Base-by-base conservation (phyloP, 2,888 invertebrate genomes). In the Cheilosia urbana region DNA sequence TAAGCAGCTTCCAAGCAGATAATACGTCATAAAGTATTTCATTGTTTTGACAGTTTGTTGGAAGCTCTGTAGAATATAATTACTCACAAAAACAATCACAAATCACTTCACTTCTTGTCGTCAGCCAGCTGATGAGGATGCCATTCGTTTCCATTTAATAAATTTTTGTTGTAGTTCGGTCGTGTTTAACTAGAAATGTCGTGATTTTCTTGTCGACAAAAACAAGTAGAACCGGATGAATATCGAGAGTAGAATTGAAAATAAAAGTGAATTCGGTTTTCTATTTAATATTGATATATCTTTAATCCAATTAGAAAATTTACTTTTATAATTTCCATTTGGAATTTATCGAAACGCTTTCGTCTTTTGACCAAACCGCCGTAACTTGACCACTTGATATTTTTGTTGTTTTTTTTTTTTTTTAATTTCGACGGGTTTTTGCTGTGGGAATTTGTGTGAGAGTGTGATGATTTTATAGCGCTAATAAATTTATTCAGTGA, bases 21-120 rank as follows among this genome's bases (percentile, higher is more conserved):
- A 30, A 57, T 58, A 55, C 51, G 69, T 81, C 76, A 75, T 37
- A 65, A 49, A 37, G 30, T 57, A 62, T 1, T 1, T 21, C 1
- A 4, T 75, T 53, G 45, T 69, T 79, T 84, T 85, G 80, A 85
- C 85, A 63, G 72, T 45, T 80, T 60, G 19, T 24, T 30, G 21
- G 15, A 71, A 83, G 79, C 83, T 78, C 68, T 55, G 34, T 34
- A 15, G 55, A 27, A 1, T 27, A 27, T 27, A 27, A 6, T 47
- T 27, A 27, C 1, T 47, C n/a, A 42, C 42, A 34, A 37, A 1
- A 4, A n/a, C 0, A 4, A 7, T 2, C 42, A 40, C 40, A 30
- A 55, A 68, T 55, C 51, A 60, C 51, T 21, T 15, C 17, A 19
- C 15, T 53, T 45, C 27, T 27, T 1, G 24, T 53, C 47, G 17